These are phyloP conservation scores for Neoitamus cyanurus DNA, from an alignment of 2,888 invertebrate genomes.

Conservation along the genomic window DNA sequence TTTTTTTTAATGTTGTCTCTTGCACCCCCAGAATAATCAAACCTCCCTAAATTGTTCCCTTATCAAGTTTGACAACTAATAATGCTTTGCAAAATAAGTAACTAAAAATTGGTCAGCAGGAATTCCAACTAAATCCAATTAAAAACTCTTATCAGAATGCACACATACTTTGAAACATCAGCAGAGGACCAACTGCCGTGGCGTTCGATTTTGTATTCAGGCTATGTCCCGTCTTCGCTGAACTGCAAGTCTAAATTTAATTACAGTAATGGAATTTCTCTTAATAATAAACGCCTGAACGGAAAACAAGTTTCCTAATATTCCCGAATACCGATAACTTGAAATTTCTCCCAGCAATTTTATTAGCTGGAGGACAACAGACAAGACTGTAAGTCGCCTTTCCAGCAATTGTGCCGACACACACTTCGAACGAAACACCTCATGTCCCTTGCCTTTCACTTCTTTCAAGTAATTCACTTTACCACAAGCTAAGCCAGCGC, in stretches of 20 bases:
- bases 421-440: not conserved
- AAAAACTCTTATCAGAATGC: no score
- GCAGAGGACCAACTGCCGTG: not conserved
- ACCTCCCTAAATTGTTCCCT: no score
- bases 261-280: not conserved
- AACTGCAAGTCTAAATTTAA: not conserved
- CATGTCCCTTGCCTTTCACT: not conserved
- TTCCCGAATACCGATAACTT: not conserved
- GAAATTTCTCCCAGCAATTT: not conserved
- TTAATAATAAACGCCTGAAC: not conserved
- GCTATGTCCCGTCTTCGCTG: not conserved
- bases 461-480: not conserved
- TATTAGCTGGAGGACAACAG: not conserved
- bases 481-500: not conserved
- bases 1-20: no score
- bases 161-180: no score
- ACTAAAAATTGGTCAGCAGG: no score
- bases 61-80: no score
- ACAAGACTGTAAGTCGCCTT: not conserved
- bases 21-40: no score
- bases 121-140: no score
- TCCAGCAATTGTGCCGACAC: not conserved
- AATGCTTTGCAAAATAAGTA: no score
- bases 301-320: not conserved
- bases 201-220: not conserved